Evolutionary conservation across 1,140 invertebrate genomes (phyloP), one percentile per base, ranked within the genome.

Genomic region (Heliothis subflexa): DNA sequence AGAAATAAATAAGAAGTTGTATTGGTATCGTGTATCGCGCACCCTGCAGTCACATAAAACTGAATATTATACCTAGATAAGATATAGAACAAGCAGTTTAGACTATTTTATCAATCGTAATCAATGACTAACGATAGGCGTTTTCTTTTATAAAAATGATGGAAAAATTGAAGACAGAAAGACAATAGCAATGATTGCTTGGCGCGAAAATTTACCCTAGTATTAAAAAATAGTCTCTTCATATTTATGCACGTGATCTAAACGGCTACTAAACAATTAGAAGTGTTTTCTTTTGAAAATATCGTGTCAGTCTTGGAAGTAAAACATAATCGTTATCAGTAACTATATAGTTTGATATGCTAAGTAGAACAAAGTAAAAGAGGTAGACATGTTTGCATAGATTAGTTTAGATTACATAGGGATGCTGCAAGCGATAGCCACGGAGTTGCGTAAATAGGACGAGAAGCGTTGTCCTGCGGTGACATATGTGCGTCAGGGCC

Each of bases 391-490:
- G 80, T 85, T 81, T 83, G 76, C 76, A 74, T 78, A 82, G 84
- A 88, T 86, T 85, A 84, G 66, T 45, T 80, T 66, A 75, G 78
- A 82, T 83, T 86, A 81, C 77, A 84, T 47, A 79, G 73, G 74
- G 82, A 86, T 86, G 79, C 78, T 85, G 81, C 70, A 86, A 82
- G 54, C 33, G 78, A 80, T 78, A 64, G 83, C 77, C 73, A 75
- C 68, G 62, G 28, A 64, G 76, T 90, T 85, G 81, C 87, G 89
- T 86, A 89, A 88, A 85, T 86, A 74, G 86, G 70, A 66, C 79
- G 55, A 77, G 33, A 47, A 62, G 57, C 40, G 57, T 72, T 73
- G 74, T 81, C 78, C 80, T 81, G 78, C 78, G 79, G 66, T 78
- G 83, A 83, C 78, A 81, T 59, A 59, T 49, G 61, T 57, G 33